Evolutionary conservation across 2,797 vertebrate species (phyloP), one percentile per base, ranked within the genome.

Genomic region (Coilia nasus): DNA sequence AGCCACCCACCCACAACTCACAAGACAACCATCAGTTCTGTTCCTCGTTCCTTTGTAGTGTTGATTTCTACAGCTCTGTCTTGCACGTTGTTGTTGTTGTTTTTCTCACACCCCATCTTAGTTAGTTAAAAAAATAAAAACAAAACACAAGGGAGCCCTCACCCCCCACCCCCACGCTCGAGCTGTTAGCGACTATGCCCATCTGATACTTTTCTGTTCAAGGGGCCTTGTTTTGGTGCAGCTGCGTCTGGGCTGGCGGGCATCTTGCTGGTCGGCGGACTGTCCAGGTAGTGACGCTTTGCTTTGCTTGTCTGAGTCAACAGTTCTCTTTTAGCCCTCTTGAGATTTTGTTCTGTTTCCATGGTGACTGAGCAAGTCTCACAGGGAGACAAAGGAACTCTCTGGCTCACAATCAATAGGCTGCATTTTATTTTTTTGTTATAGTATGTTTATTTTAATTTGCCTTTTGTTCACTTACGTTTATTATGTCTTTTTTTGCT

Each of bases 191-290:
- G 91, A 92, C 91, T 90, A 91, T 93, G 93, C 90, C 90, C 91
- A 93, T 94, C 90, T 94, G 91, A 94, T 90, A 91, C 94, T 94
- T 93, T 88, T 94, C 93, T 94, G 93, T 94, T 94, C 93, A 94
- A 94, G 67, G 94, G 92, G 87, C 92, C 91, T 93, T 93, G 92
- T 93, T 94, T 92, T 93, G 93, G 91, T 93, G 93, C 91, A 92
- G 93, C 93, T 93, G 90, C 93, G 93, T 92, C 90, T 90, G 90
- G 88, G 91, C 93, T 91, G 93, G 92, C 93, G 90, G 19, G 89
- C 92, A 89, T 92, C 92, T 89, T 93, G 92, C 93, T 91, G 93
- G 86, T 90, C 92, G 93, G 92, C 92, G 94, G 90, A 93, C 92
- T 87, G 92, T 93, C 89, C 93, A 94, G 94, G 93, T 94, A 94